Evolutionary conservation across 2,888 invertebrate genomes (phyloP), one percentile per base, ranked within the genome.

Genomic region (Nymphalis c-album): DNA sequence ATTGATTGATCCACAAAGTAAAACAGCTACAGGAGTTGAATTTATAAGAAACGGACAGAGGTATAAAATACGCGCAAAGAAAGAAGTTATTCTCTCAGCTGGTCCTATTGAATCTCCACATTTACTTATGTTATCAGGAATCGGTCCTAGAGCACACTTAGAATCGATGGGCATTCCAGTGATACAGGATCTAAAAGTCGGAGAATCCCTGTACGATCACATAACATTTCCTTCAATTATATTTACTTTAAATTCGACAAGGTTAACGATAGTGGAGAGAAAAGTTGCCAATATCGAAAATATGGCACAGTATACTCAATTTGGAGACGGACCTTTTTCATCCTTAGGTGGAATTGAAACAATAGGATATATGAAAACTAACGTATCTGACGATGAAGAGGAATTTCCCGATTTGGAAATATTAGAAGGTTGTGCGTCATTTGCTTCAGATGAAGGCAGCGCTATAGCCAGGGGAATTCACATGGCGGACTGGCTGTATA

Each of bases 21-120:
- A 92, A 79, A 85, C 80, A 16, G 90, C 90, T 13, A 69, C 76
- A 7, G 91, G 90, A 4, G 86, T 91, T 1, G 84, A 87, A 76
- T 88, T 88, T 68, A 75, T 81, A 46, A 85, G 81, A 71, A 85
- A 85, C 22, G 85, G 87, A 20, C 74, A 94, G 92, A 55, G 94
- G 4, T 88, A 88, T 71, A 77, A 79, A 72, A 86, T 91, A 53
- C 74, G 75, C 70, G 91, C 91, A 7, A 86, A 81, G 0, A 94
- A 93, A 73, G 94, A 94, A 81, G 93, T 94, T 0, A 90, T 94
- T 57, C 75, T 94, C 8, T 94, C 95, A 10, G 96, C 95, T 1
- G 96, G 97, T 0, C 94, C 96, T 0, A 94, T 97, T 72, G 96
- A 96, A 84, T 95, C 96, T 0, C 96, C 97, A 0, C 96, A 97